phyloP scores from a whole-genome alignment of 2,888 invertebrate species.

The Pyrocoelia pectoralis region DNA sequence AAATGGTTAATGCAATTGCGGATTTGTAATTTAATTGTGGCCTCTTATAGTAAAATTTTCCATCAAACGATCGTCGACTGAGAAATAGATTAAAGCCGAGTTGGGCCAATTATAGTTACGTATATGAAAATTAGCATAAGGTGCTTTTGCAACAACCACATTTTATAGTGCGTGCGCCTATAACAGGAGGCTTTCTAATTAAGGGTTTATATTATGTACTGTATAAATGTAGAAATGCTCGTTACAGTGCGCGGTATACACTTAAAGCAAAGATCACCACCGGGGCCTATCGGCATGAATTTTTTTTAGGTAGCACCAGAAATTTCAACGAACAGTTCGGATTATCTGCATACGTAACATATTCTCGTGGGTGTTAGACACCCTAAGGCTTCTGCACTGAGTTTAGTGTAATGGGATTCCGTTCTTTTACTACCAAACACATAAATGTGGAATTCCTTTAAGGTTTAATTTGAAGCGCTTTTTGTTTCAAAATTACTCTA shows the following conservation, averaged over 20 bases:
- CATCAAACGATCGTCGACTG: too few relatives aligned
- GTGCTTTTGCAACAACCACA: too few relatives aligned
- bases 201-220: not conserved
- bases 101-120: too few relatives aligned
- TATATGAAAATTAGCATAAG: too few relatives aligned
- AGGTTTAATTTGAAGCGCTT: slow-evolving; percentile 31
- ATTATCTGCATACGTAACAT: not conserved
- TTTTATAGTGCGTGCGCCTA: too few relatives aligned
- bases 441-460: slow-evolving; percentile 25
- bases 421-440: slow-evolving; percentile 20
- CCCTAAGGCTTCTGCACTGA: not conserved
- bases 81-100: too few relatives aligned
- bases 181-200: too few relatives aligned
- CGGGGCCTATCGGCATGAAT: not conserved
- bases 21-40: too few relatives aligned
- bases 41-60: too few relatives aligned
- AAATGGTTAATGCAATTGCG: too few relatives aligned
- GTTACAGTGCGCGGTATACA: not conserved
- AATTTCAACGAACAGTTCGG: not conserved
- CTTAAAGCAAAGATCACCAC: not conserved
- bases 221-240: not conserved
- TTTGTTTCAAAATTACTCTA: slow-evolving; percentile 28
- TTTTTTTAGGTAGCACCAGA: too few relatives aligned
- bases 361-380: not conserved
- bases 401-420: not conserved